Evolutionary conservation across 2,888 invertebrate species (phyloP).

Genomic region (Archips crataeganus): DNA sequence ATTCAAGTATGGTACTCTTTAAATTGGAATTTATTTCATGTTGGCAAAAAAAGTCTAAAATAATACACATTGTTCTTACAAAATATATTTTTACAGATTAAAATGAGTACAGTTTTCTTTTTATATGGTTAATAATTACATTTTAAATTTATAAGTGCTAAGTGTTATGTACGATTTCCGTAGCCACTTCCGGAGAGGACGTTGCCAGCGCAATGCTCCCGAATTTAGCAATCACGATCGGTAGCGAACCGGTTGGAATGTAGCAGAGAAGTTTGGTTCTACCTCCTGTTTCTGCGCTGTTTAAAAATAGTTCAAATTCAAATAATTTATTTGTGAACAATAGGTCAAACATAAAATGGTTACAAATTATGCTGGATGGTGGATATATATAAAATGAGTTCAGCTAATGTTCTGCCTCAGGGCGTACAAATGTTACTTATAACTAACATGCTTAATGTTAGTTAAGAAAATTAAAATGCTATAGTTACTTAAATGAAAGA

Average conservation of each 20-base stretch:
- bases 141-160: slow-evolving; percentile 3
- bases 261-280: neutral
- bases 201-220: slow-evolving; percentile 82
- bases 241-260: slow-evolving; percentile 43
- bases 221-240: slow-evolving; percentile 72
- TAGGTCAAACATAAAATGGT: too few species aligned
- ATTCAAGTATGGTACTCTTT: slow-evolving; percentile 75
- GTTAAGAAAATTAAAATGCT: too few species aligned
- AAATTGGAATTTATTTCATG: slow-evolving; percentile 62
- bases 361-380: too few species aligned
- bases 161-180: slow-evolving; percentile 49
- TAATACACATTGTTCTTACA: neutral
- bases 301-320: too few species aligned
- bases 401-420: too few species aligned
- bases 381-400: too few species aligned
- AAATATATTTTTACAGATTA: slow-evolving; percentile 5
- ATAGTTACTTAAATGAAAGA: too few species aligned
- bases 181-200: slow-evolving; percentile 66
- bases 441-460: too few species aligned
- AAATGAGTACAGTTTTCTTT: neutral
- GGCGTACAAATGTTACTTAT: too few species aligned
- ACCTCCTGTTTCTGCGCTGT: neutral
- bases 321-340: too few species aligned
- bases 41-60: slow-evolving; percentile 9
- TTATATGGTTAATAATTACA: neutral